phyloP scores from a whole-genome alignment of 2,113 vertebrate species.

The Sinocyclocheilus anophthalmus region DNA sequence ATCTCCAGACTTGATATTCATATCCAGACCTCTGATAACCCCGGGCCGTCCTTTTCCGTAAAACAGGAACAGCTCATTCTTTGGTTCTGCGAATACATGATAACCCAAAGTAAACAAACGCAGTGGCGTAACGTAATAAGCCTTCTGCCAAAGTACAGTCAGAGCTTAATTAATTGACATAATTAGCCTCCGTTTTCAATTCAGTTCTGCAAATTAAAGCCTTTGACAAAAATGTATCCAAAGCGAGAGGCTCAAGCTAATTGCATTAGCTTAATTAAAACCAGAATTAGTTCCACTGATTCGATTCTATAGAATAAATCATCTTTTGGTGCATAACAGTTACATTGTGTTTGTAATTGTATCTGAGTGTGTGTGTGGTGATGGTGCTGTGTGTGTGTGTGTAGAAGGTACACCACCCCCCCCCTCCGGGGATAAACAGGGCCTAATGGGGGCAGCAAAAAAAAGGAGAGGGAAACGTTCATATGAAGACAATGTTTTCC shows the following conservation, averaged over 20 bases:
- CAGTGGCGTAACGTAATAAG: constrained; percentile 62
- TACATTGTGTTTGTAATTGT: constrained; percentile 36
- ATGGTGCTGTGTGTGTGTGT: not conserved
- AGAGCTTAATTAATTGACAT: constrained; percentile 75
- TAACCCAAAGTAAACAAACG: constrained; percentile 71
- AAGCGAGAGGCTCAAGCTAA: constrained; percentile 65
- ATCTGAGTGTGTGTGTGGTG: constrained; percentile 23
- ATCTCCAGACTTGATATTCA: constrained; percentile 82
- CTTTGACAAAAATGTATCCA: constrained; percentile 69
- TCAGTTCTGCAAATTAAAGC: constrained; percentile 73
- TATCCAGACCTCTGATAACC: constrained; percentile 84
- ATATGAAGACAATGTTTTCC: constrained; percentile 48
- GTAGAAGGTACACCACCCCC: too few relatives aligned
- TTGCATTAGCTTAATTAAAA: constrained; percentile 78
- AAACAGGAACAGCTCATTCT: constrained; percentile 88
- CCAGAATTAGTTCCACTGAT: constrained; percentile 71
- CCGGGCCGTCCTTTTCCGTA: constrained; percentile 89
- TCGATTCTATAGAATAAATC: constrained; percentile 71
- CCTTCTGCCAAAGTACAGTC: constrained; percentile 64
- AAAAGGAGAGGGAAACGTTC: not conserved
- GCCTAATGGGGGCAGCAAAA: not conserved
- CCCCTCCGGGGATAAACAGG: not conserved
- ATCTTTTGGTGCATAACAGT: constrained; percentile 64
- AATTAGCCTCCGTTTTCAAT: constrained; percentile 72
- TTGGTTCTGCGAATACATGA: constrained; percentile 81